Evolutionary conservation across 2,888 invertebrate genomes (phyloP).

Genomic region (Melolontha melolontha): DNA sequence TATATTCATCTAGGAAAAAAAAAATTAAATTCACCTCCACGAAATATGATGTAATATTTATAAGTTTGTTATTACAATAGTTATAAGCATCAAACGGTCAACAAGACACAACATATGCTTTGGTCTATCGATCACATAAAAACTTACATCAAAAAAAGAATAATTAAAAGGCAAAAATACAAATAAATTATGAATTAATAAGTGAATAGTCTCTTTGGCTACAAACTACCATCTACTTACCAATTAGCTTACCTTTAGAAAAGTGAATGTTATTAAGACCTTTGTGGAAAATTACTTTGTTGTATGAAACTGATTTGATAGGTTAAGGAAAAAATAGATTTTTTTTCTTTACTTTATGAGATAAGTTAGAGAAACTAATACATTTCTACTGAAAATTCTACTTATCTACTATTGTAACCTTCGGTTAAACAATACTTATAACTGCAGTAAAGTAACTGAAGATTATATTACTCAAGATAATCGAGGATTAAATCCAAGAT

Average conservation of each 20-base stretch:
- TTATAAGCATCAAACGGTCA: neutral
- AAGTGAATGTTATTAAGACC: constrained; percentile 43
- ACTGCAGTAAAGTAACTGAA: too few relatives aligned
- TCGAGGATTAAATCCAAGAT: too few relatives aligned
- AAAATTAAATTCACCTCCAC: constrained; percentile 12
- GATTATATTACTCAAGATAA: too few relatives aligned
- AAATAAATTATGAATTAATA: constrained; percentile 26
- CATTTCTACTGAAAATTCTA: constrained; percentile 13
- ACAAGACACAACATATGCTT: constrained; percentile 13
- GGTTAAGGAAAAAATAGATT: constrained; percentile 37
- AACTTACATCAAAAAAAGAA: constrained; percentile 18
- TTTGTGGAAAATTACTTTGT: constrained; percentile 40
- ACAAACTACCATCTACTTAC: constrained; percentile 42
- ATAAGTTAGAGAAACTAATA: constrained; percentile 8
- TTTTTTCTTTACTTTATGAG: neutral
- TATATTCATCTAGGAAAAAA: constrained; percentile 1
- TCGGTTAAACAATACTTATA: too few relatives aligned
- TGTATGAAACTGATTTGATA: constrained; percentile 34
- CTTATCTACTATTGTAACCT: too few relatives aligned
- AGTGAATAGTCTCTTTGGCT: constrained; percentile 9
- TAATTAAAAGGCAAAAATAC: constrained; percentile 24
- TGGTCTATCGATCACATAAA: neutral
- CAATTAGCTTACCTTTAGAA: constrained; percentile 41
- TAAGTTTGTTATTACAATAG: neutral
- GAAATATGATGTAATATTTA: neutral